phyloP scores from a whole-genome alignment of 2,797 vertebrate species.

The Scyliorhinus canicula region DNA sequence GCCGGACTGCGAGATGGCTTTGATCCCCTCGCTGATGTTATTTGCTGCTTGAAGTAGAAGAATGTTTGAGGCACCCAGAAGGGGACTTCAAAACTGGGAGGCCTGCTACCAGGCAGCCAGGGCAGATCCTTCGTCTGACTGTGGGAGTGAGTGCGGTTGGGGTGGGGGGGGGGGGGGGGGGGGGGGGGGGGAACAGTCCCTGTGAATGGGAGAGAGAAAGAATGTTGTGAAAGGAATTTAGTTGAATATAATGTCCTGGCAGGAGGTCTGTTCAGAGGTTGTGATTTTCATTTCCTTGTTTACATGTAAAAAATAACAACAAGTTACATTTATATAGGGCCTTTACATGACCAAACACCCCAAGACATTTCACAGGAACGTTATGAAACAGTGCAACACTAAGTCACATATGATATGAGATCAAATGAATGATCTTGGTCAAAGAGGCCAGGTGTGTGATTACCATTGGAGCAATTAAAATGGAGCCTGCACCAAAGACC shows the following conservation, averaged over 20 bases:
- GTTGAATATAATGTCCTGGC: neutral
- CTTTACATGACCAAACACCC: neutral
- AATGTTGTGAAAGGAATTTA: neutral
- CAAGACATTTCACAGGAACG: neutral
- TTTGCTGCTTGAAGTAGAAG: conserved; percentile 47
- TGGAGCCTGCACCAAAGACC: neutral
- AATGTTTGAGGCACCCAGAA: conserved; percentile 47
- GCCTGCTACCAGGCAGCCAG: neutral
- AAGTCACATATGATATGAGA: neutral
- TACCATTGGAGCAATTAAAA: neutral
- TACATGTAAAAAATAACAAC: neutral
- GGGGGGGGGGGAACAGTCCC: neutral
- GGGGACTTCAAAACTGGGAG: conserved; percentile 41
- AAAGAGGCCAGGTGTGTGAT: neutral
- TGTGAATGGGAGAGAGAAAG: neutral
- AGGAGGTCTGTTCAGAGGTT: neutral
- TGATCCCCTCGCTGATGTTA: conserved; percentile 42
- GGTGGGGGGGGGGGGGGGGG: too few relatives aligned
- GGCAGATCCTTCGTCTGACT: too few relatives aligned
- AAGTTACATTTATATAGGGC: too few relatives aligned
- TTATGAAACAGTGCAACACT: neutral
- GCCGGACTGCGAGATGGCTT: conserved; percentile 15
- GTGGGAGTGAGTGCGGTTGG: neutral
- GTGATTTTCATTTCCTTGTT: neutral
- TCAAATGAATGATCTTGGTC: neutral